phyloP scores from a whole-genome alignment of 1,140 invertebrate genomes.

The Anoplophora glabripennis region DNA sequence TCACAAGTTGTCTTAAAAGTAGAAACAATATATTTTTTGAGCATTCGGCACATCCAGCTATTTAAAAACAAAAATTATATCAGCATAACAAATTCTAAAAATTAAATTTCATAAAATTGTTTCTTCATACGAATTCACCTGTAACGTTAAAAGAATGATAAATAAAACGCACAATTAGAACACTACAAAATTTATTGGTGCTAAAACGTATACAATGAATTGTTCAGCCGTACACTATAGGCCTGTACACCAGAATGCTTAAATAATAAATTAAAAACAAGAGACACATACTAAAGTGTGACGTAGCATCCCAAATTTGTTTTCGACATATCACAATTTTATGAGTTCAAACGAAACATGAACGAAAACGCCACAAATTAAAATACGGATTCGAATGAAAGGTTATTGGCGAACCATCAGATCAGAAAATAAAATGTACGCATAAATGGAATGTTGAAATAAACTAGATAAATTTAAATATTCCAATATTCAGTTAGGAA shows the following conservation, averaged over 20 bases:
- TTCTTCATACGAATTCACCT: too few species aligned
- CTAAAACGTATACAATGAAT: constrained; percentile 28
- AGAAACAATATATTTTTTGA: too few species aligned
- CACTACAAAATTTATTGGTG: constrained; percentile 28
- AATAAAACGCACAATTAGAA: constrained; percentile 5
- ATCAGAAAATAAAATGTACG: constrained; percentile 11
- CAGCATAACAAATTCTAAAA: too few species aligned
- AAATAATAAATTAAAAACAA: constrained; percentile 14
- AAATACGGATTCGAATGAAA: constrained; percentile 19
- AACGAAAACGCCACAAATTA: constrained; percentile 12
- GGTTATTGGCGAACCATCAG: constrained; percentile 12
- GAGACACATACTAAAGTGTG: constrained; percentile 9
- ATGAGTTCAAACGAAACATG: constrained; percentile 15
- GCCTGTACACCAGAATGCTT: constrained; percentile 25
- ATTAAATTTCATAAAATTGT: too few species aligned
- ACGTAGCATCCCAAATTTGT: constrained; percentile 13
- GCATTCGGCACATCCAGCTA: too few species aligned
- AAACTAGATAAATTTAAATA: constrained; percentile 13
- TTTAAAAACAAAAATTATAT: too few species aligned
- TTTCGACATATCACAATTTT: constrained; percentile 20
- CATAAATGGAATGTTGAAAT: neutral
- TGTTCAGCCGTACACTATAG: constrained; percentile 14
- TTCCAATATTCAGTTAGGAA: neutral
- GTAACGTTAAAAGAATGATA: too few species aligned
- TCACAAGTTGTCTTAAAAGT: too few species aligned